Conservation (phyloP, 1,140 invertebrate species). For the Calliopsis andreniformis region DNA sequence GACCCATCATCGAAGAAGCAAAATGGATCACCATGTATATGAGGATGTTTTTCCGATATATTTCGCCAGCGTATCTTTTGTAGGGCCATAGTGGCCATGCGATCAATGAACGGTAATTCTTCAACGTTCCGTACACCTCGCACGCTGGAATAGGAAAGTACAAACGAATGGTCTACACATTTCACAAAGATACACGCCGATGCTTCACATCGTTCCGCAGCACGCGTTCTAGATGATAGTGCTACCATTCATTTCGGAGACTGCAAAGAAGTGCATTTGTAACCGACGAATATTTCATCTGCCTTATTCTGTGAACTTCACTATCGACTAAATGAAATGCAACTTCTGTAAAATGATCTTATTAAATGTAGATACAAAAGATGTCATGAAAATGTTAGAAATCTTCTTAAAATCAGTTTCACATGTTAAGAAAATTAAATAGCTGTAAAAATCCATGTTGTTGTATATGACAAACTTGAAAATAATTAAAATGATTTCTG, state of each 20-base stretch:
- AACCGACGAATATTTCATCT: neutral
- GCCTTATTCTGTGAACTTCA: neutral
- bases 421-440: too few species aligned
- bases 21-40: neutral
- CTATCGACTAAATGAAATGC: neutral
- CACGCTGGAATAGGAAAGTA: neutral
- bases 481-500: too few species aligned
- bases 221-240: neutral
- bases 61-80: neutral
- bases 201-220: neutral
- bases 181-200: conserved; percentile 2
- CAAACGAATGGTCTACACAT: neutral
- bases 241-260: neutral
- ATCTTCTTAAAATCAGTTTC: too few species aligned
- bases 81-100: too few species aligned
- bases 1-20: too few species aligned
- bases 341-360: neutral
- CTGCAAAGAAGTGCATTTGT: neutral
- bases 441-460: too few species aligned
- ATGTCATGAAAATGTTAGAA: too few species aligned
- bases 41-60: neutral
- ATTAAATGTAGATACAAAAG: too few species aligned
- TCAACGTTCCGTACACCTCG: neutral
- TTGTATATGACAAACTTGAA: too few species aligned
- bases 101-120: conserved; percentile 29